Percentiles rank a stretch among this genome's conserved stretches.
phyloP scores from a whole-genome alignment of 2,888 invertebrate genomes.

The Pterostichus niger region DNA sequence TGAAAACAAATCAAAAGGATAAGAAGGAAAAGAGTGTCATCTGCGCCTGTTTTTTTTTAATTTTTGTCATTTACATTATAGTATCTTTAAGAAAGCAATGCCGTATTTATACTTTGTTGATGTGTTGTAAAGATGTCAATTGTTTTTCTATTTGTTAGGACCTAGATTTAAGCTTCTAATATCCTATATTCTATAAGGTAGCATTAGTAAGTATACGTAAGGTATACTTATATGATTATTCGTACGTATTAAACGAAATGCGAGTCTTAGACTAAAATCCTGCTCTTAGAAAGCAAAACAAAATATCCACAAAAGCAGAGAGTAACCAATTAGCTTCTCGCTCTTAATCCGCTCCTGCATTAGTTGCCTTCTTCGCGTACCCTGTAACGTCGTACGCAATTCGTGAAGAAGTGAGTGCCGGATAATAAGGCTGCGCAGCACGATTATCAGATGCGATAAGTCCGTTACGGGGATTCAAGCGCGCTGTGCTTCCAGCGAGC shows the following conservation, averaged over 20 bases:
- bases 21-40: too few species aligned
- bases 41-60: too few species aligned
- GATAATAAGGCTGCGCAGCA: constrained; percentile 40
- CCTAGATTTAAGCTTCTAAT: too few species aligned
- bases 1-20: too few species aligned
- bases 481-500: neutral
- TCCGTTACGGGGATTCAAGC: constrained; percentile 11
- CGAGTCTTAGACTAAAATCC: neutral
- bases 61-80: too few species aligned
- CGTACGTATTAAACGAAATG: neutral
- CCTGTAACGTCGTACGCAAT: constrained; percentile 1
- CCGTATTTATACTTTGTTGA: too few species aligned
- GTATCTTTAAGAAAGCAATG: too few species aligned
- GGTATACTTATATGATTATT: neutral
- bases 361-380: constrained; percentile 23
- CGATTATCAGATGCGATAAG: constrained; percentile 59
- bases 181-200: too few species aligned
- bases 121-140: too few species aligned
- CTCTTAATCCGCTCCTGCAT: constrained; percentile 27
- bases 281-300: constrained; percentile 26
- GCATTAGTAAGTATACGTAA: too few species aligned
- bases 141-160: too few species aligned
- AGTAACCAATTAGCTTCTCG: constrained; percentile 26
- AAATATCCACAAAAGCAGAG: constrained; percentile 11
- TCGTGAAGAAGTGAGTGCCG: constrained; percentile 46